Percentiles rank a stretch among this genome's conserved stretches.
Conservation (phyloP, 1,140 invertebrate species). For the Macrosteles quadrilineatus region DNA sequence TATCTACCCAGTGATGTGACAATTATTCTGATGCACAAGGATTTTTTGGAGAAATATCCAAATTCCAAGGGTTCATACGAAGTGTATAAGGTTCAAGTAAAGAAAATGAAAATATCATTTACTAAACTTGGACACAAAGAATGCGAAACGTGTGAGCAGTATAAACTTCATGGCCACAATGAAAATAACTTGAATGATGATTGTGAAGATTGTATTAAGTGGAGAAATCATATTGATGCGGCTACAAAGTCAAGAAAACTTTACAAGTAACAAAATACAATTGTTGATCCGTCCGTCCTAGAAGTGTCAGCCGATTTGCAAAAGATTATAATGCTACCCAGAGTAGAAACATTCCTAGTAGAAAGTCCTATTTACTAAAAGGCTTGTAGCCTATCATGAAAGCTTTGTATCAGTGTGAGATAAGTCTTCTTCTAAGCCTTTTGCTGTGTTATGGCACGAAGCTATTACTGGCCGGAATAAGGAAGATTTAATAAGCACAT, state of each 20-base stretch:
- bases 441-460: constrained; percentile 29
- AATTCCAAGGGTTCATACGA: constrained; percentile 33
- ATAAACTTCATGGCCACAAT: constrained; percentile 28
- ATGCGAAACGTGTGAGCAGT: constrained; percentile 35
- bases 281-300: background rate
- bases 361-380: constrained; percentile 31
- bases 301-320: constrained; percentile 36
- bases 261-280: constrained; percentile 27
- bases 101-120: constrained; percentile 36
- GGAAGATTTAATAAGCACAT: constrained; percentile 38
- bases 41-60: constrained; percentile 36
- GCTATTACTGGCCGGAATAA: constrained; percentile 40
- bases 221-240: constrained; percentile 28
- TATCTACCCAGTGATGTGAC: constrained; percentile 39
- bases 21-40: constrained; percentile 36
- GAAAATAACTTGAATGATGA: constrained; percentile 31
- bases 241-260: constrained; percentile 14
- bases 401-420: constrained; percentile 23
- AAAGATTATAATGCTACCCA: constrained; percentile 38
- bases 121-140: constrained; percentile 34
- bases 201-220: constrained; percentile 15
- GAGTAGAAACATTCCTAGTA: constrained; percentile 37
- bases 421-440: constrained; percentile 11
- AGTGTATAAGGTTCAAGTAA: constrained; percentile 29
- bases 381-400: constrained; percentile 22